phyloP scores from a whole-genome alignment of 2,797 vertebrate species.

The Megaceryle alcyon region DNA sequence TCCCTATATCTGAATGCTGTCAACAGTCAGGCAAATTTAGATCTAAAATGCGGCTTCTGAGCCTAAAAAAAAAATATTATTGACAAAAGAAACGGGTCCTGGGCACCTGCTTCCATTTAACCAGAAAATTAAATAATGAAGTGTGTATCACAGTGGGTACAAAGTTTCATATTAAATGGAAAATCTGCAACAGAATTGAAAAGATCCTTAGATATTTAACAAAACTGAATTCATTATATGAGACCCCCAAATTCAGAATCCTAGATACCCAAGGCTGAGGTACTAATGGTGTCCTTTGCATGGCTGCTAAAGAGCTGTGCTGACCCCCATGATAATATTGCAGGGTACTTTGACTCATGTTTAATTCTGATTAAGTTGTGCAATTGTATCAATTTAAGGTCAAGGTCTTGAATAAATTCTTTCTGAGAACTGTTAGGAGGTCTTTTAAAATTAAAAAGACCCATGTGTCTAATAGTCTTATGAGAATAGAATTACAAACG shows the following conservation, averaged over 20 bases:
- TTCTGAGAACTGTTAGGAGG: constrained; percentile 57
- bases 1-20: constrained; percentile 27
- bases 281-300: neutral
- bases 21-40: constrained; percentile 29
- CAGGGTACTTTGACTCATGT: constrained; percentile 58
- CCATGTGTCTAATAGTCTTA: constrained; percentile 50
- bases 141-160: neutral
- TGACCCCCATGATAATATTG: constrained; percentile 29
- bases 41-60: neutral
- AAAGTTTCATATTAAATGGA: neutral
- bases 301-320: neutral
- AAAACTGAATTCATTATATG: neutral
- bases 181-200: neutral
- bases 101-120: neutral
- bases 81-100: neutral
- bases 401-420: constrained; percentile 70
- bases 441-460: constrained; percentile 70
- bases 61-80: neutral
- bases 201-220: neutral
- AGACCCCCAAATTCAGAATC: neutral
- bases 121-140: constrained; percentile 12
- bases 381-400: constrained; percentile 74
- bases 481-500: constrained; percentile 66
- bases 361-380: constrained; percentile 75
- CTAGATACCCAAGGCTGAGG: neutral